A percentile compares a stretch with the other conserved stretches of the same genome.
Evolutionary conservation across 2,888 invertebrate species (phyloP).

Genomic region (Macrostomum cliftonense): DNA sequence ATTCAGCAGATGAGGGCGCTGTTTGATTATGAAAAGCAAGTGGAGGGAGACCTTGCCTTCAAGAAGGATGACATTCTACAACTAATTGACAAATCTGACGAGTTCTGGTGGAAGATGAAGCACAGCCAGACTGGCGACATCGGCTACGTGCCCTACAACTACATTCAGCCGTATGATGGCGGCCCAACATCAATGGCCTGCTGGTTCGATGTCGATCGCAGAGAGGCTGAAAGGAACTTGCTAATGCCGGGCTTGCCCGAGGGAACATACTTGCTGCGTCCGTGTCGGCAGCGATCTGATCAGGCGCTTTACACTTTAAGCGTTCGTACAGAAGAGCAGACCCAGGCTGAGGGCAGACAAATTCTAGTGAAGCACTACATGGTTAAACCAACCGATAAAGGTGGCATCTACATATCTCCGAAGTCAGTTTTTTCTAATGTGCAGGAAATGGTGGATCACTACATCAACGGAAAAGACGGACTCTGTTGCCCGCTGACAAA

Average conservation of each 20-base stretch:
- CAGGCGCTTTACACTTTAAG: conserved; percentile 34
- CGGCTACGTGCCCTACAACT: conserved; percentile 89
- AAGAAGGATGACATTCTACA: no score
- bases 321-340: conserved; percentile 82
- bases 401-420: conserved; percentile 86
- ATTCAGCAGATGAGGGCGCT: no score
- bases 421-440: conserved; percentile 73
- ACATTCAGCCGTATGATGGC: conserved; percentile 46
- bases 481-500: no score
- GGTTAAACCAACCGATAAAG: conserved; percentile 71
- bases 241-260: conserved; percentile 72
- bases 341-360: conserved; percentile 48
- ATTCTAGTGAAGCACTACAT: conserved; percentile 86
- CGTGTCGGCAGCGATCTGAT: conserved; percentile 43
- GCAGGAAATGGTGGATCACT: conserved; percentile 34
- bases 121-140: conserved; percentile 64
- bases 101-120: conserved; percentile 87
- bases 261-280: conserved; percentile 83
- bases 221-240: conserved; percentile 84
- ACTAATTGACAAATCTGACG: not conserved
- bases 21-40: no score
- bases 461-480: no score
- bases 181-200: conserved; percentile 18
- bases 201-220: conserved; percentile 86
- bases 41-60: no score